These are phyloP conservation scores for Orchesella flavescens DNA, from an alignment of 2,888 invertebrate species.

Conservation along the genomic window DNA sequence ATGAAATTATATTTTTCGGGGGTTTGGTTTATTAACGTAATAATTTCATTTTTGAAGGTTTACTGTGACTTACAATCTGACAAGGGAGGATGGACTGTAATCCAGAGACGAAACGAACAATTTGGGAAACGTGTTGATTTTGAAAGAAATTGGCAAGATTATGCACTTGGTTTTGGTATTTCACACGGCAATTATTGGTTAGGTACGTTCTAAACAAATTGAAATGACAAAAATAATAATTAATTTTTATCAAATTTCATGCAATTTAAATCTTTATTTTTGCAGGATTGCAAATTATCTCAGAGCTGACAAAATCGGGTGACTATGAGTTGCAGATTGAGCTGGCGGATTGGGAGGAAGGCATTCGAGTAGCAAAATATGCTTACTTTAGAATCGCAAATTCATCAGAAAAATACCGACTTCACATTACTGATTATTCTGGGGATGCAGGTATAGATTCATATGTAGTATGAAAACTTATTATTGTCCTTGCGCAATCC, in stretches of 20 bases:
- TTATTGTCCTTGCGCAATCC: too few species aligned
- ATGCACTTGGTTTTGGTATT: conserved; percentile 67
- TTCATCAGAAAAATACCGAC: conserved; percentile 54
- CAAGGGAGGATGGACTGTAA: conserved; percentile 69
- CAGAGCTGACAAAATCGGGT: conserved; percentile 60
- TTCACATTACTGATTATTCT: conserved; percentile 62
- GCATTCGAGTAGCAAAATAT: conserved; percentile 62
- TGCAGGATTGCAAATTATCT: conserved; percentile 64
- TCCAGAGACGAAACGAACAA: conserved; percentile 65
- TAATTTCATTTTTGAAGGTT: conserved; percentile 57
- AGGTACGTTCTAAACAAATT: conserved; percentile 58
- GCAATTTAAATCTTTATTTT: not conserved
- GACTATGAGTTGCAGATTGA: conserved; percentile 66
- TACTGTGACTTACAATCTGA: conserved; percentile 67
- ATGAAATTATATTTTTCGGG: not conserved
- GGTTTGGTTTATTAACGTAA: too few species aligned
- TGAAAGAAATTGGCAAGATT: conserved; percentile 67
- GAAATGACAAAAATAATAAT: not conserved
- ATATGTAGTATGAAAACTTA: too few species aligned
- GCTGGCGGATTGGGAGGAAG: conserved; percentile 68
- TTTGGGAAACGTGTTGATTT: conserved; percentile 65
- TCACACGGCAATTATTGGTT: conserved; percentile 67
- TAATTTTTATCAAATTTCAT: not conserved
- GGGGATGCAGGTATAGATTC: conserved; percentile 58
- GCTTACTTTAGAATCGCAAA: conserved; percentile 67